Percentiles rank a stretch among this genome's conserved stretches.
Evolutionary conservation across 2,797 vertebrate genomes (phyloP).

Genomic region (Tiaroga cobitis): DNA sequence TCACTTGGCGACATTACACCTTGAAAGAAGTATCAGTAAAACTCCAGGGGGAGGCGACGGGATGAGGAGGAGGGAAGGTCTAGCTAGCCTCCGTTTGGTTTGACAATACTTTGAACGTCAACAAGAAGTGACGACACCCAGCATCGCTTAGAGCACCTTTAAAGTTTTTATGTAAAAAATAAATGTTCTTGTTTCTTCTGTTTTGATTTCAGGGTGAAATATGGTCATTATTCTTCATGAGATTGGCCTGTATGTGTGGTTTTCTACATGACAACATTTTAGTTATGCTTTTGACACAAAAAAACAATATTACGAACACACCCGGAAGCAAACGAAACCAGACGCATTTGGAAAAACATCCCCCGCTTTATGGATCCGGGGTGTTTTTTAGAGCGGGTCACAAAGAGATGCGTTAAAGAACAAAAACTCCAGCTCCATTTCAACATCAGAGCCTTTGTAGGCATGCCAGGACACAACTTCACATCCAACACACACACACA

Average conservation of each 20-base stretch:
- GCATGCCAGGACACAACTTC: conserved; percentile 67
- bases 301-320: neutral
- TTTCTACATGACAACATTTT: neutral
- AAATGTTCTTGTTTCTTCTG: neutral
- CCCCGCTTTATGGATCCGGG: conserved; percentile 15
- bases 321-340: neutral
- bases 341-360: neutral
- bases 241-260: neutral
- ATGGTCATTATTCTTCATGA: neutral
- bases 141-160: too few species aligned
- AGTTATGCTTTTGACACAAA: neutral
- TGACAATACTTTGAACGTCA: too few species aligned
- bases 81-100: too few species aligned
- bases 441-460: conserved; percentile 72
- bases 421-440: conserved; percentile 77
- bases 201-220: neutral
- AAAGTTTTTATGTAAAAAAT: neutral
- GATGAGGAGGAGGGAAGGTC: too few species aligned
- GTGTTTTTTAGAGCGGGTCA: conserved; percentile 32
- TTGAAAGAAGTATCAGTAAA: too few species aligned
- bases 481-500: conserved; percentile 34
- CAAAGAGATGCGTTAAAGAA: conserved; percentile 57
- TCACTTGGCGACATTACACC: too few species aligned
- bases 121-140: too few species aligned
- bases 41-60: too few species aligned